Base-by-base conservation (phyloP, 2,113 vertebrate species). In the Lichenostomus cassidix region DNA sequence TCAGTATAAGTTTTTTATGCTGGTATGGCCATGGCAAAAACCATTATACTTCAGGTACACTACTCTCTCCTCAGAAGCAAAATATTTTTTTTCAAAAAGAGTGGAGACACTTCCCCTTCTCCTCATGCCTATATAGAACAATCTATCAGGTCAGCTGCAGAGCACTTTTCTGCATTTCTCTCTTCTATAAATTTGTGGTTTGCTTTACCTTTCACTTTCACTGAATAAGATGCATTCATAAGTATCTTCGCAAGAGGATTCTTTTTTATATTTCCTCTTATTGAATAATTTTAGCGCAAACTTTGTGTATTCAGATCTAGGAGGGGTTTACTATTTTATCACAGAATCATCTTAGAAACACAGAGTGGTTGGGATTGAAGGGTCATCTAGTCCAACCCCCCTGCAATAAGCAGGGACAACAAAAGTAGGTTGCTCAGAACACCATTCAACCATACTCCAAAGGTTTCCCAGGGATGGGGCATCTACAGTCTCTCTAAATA, bases 351-450 rank as follows among this genome's bases (percentile, higher is more conserved):
- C 25, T 19, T 6, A 53, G 50, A 55, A 70, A 42, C 31, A 65
- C 1, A 33, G 22, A 27, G 49, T 16, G 7, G 7, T 15, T 58
- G 60, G 17, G 10, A 11, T 28, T 84, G 17, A 39, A 78, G 5
- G 7, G 2, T 29, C 16, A 41, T 41, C 21, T 44, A 28, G 47
- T 15, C 9, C 10, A 85, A 27, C 0, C 0, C 3, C 2, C 2
- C 12, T 44, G 27, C 37, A 58, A 29, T 15, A 4, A 29, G 4
- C 12, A 64, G 24, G 10, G 28, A 27, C 12, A 59, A 13, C 21
- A 18, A 55, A 18, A 78, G 25, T 23, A 44, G 9, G 8, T 35
- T 85, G 8, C 16, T 49, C n/a, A 68, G 21, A 81, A 6, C 9
- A 5, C 11, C 2, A 5, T 35, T 27, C 28, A 69, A 31, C 5